Evolutionary conservation across 2,797 vertebrate genomes (phyloP).

Genomic region (Hemibagrus guttatus): DNA sequence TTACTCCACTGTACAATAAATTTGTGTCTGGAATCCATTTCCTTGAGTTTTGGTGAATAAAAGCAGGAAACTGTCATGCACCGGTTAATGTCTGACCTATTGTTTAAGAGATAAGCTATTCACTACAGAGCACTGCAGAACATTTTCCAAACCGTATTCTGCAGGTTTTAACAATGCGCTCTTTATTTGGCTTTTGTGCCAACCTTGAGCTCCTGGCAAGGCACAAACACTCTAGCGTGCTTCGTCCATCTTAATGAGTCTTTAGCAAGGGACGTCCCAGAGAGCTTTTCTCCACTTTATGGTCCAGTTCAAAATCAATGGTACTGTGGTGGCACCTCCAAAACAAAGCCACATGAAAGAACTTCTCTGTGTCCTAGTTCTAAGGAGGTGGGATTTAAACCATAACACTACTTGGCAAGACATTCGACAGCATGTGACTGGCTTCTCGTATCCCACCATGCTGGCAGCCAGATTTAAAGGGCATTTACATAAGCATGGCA

Average conservation of each 20-base stretch:
- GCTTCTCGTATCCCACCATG: constrained; percentile 42
- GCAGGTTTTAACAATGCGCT: constrained; percentile 43
- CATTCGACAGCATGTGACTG: constrained; percentile 45
- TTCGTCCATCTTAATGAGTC: constrained; percentile 55
- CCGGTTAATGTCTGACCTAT: constrained; percentile 27
- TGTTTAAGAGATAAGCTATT: constrained; percentile 7
- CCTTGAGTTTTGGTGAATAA: constrained; percentile 20
- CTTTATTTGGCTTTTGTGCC: constrained; percentile 49
- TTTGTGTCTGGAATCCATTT: constrained; percentile 35
- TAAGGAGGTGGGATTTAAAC: constrained; percentile 53
- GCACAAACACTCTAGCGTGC: constrained; percentile 40
- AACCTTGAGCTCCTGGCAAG: constrained; percentile 43
- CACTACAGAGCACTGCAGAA: constrained; percentile 7
- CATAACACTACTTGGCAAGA: constrained; percentile 46
- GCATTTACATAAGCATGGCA: constrained; percentile 44
- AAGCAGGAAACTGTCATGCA: constrained; percentile 35
- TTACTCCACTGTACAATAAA: background rate
- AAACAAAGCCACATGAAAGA: constrained; percentile 55
- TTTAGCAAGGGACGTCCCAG: constrained; percentile 36
- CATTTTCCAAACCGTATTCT: constrained; percentile 27
- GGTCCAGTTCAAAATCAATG: constrained; percentile 41
- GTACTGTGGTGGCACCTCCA: constrained; percentile 51
- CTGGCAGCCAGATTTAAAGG: constrained; percentile 39
- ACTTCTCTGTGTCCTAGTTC: constrained; percentile 47
- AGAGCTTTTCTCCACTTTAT: constrained; percentile 45